A percentile compares a stretch with the other conserved stretches of the same genome.
Conservation (phyloP, 2,113 vertebrate genomes). For the Gracilinanus agilis region DNA sequence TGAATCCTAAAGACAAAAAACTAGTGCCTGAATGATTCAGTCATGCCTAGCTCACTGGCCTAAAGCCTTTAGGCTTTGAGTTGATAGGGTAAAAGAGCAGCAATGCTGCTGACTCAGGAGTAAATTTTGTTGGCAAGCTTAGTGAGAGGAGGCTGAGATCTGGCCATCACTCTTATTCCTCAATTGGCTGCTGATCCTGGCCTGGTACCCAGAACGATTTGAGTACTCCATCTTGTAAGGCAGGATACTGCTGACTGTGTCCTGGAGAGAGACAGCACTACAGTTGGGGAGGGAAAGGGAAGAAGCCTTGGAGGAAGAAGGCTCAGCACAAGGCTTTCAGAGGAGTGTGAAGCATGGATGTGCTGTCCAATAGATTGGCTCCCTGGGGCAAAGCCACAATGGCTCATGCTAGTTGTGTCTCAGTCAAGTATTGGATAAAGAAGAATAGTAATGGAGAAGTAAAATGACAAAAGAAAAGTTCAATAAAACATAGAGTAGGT, state of each 20-base stretch:
- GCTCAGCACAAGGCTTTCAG: not conserved
- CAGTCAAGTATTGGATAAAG: no score
- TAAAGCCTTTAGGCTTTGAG: not conserved
- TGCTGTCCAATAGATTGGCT: not conserved
- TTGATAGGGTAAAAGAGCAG: not conserved
- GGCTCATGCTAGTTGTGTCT: not conserved
- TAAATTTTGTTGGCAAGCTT: not conserved
- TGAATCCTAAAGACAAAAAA: not conserved
- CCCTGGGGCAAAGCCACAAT: not conserved
- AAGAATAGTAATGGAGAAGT: not conserved
- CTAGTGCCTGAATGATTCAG: not conserved
- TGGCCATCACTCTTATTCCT: not conserved
- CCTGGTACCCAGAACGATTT: not conserved
- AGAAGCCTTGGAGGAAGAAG: not conserved
- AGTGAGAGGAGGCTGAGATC: not conserved
- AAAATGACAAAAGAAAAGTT: slow-evolving; percentile 33
- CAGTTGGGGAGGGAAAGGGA: not conserved
- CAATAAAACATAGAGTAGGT: slow-evolving; percentile 3
- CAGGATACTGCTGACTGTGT: not conserved
- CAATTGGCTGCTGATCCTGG: not conserved
- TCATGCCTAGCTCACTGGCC: not conserved
- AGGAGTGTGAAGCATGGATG: not conserved
- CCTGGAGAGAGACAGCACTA: not conserved
- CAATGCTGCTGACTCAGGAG: not conserved
- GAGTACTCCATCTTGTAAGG: not conserved